Percentiles rank a stretch among this genome's conserved stretches.
These are phyloP conservation scores for Ictalurus punctatus DNA, from an alignment of 2,113 vertebrate genomes.

Conservation along the genomic window DNA sequence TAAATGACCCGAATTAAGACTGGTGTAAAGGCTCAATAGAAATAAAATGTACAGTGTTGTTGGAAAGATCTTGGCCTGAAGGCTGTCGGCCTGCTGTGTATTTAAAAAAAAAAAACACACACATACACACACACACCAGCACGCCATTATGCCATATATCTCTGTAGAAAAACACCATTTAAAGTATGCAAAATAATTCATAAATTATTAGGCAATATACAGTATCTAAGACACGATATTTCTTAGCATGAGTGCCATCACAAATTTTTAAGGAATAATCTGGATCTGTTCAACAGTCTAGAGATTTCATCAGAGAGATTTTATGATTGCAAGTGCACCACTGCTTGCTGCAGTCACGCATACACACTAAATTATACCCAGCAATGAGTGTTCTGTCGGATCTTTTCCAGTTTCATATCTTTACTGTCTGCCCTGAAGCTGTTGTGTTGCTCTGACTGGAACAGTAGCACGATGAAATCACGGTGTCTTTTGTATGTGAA, in stretches of 20 bases:
- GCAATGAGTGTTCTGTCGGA: slow-evolving; percentile 23
- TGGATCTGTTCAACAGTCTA: neutral
- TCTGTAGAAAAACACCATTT: neutral
- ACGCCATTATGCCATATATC: neutral
- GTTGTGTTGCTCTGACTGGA: neutral
- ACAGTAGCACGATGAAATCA: neutral
- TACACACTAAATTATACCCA: neutral
- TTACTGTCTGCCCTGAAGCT: neutral
- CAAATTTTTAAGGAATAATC: neutral
- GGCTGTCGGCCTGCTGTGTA: no score
- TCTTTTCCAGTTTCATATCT: slow-evolving; percentile 1
- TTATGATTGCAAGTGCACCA: neutral
- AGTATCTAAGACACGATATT: neutral
- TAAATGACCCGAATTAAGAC: neutral
- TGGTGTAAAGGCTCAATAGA: neutral
- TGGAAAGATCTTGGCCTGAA: no score
- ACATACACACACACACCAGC: no score
- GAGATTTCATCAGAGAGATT: neutral
- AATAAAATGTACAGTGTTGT: no score
- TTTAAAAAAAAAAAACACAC: no score
- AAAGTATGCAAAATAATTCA: neutral
- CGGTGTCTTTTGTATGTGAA: neutral
- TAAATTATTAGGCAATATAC: neutral
- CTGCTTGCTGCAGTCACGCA: slow-evolving; percentile 7
- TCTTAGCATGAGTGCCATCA: neutral